A percentile compares a stretch with the other conserved stretches of the same genome.
phyloP scores from a whole-genome alignment of 1,140 invertebrate species.

The Samia ricini region DNA sequence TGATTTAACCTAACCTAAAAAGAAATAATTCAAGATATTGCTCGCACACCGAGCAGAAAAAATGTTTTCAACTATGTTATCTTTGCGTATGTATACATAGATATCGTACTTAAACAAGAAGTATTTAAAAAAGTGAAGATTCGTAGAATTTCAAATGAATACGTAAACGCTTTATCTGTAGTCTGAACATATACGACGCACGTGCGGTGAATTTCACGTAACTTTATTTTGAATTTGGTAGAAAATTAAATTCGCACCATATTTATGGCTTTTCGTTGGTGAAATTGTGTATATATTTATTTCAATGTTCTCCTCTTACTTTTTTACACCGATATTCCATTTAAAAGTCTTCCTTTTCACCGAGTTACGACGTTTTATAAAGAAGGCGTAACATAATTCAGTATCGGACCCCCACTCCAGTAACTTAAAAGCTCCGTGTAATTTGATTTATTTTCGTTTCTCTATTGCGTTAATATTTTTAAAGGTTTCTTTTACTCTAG shows the following conservation, averaged over 20 bases:
- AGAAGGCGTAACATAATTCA: background rate
- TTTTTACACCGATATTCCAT: conserved; percentile 8
- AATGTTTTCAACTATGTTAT: no score
- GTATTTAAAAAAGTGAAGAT: no score
- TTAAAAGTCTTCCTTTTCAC: conserved; percentile 5
- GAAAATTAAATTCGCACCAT: conserved; percentile 64
- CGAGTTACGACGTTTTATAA: conserved; percentile 12
- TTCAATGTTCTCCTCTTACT: background rate
- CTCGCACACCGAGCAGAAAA: no score
- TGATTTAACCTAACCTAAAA: no score
- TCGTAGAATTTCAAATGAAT: no score
- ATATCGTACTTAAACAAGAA: no score
- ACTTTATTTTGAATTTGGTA: conserved; percentile 66
- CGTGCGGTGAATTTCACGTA: conserved; percentile 58
- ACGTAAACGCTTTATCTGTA: conserved; percentile 26
- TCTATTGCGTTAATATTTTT: background rate
- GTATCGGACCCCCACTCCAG: background rate
- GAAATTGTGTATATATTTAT: conserved; percentile 46
- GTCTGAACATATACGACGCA: conserved; percentile 43
- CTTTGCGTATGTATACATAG: no score
- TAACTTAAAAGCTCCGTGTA: background rate
- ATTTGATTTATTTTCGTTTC: background rate
- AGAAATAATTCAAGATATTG: no score
- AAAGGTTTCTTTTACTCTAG: no score
- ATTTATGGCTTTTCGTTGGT: conserved; percentile 61